A percentile compares a stretch with the other conserved stretches of the same genome.
Conservation (phyloP, 2,113 vertebrate genomes). For the Lasiurus cinereus region DNA sequence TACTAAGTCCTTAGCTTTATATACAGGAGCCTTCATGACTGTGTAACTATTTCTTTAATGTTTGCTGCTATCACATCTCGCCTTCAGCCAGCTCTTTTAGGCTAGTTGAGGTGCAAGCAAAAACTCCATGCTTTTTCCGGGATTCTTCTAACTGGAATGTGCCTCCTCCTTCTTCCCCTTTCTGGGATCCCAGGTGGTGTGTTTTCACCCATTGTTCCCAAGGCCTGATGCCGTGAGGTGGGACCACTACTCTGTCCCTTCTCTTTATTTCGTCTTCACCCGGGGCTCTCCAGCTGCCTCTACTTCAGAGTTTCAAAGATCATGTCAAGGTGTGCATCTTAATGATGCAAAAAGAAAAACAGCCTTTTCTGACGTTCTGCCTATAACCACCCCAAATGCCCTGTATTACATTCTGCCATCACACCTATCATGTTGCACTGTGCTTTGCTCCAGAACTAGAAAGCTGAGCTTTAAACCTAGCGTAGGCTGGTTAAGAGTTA, state of each 20-base stretch:
- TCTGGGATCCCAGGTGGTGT: rapidly evolving
- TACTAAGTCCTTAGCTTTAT: not conserved
- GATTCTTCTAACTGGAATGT: not conserved
- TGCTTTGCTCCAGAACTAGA: not conserved
- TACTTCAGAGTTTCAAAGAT: not conserved
- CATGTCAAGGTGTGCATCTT: not conserved
- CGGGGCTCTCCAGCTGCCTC: not conserved
- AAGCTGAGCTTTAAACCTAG: not conserved
- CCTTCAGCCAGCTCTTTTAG: not conserved
- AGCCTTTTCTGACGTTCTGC: slow-evolving; percentile 16
- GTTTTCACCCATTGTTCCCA: not conserved
- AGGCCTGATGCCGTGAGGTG: rapidly evolving
- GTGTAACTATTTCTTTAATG: not conserved
- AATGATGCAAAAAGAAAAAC: not conserved
- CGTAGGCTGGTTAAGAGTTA: not conserved
- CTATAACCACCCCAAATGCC: not conserved
- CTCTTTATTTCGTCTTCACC: not conserved
- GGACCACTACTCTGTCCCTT: not conserved
- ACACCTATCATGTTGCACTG: not conserved
- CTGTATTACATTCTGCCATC: not conserved
- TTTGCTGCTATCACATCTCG: not conserved
- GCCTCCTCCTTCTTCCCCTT: not conserved
- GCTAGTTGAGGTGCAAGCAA: not conserved
- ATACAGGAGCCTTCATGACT: not conserved
- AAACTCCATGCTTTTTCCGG: not conserved